phyloP scores from a whole-genome alignment of 1,140 invertebrate genomes.

The Drosophila virilis region DNA sequence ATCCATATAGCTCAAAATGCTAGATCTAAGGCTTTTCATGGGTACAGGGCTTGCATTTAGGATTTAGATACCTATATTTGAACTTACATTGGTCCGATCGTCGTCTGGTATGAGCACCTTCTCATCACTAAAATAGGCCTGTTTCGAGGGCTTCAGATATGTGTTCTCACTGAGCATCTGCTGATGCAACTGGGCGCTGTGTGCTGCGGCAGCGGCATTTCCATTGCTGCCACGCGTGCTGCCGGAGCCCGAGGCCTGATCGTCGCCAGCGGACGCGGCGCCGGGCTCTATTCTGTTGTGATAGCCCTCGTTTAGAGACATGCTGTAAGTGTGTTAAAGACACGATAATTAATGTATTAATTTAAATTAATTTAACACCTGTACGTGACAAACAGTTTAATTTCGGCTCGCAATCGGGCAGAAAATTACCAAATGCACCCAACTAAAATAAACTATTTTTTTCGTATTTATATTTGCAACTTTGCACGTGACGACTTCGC shows the following conservation, averaged over 20 bases:
- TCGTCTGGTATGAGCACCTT: slow-evolving; percentile 87
- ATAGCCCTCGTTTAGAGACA: slow-evolving; percentile 79
- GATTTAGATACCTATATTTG: neutral
- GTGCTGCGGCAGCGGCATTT: slow-evolving; percentile 2
- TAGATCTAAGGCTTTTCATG: neutral
- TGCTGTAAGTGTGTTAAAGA: slow-evolving; percentile 41
- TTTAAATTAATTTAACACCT: slow-evolving; percentile 4
- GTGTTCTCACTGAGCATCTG: slow-evolving; percentile 74
- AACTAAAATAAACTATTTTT: neutral
- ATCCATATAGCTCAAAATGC: no score
- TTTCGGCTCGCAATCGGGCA: neutral
- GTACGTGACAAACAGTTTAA: slow-evolving; percentile 10
- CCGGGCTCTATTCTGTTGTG: slow-evolving; percentile 66
- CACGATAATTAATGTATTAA: neutral
- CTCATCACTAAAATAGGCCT: slow-evolving; percentile 87
- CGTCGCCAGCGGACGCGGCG: slow-evolving; percentile 49
- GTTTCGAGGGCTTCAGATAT: slow-evolving; percentile 75
- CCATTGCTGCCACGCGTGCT: slow-evolving; percentile 34
- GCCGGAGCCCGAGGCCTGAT: slow-evolving; percentile 34
- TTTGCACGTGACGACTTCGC: slow-evolving; percentile 6
- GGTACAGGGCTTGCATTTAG: neutral
- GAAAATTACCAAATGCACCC: neutral
- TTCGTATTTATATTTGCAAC: slow-evolving; percentile 1
- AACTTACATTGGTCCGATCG: slow-evolving; percentile 84
- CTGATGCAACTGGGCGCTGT: slow-evolving; percentile 55